Percentiles rank a stretch among this genome's conserved stretches.
phyloP scores from a whole-genome alignment of 2,888 invertebrate species.

The Aproaerema taeniolella region DNA sequence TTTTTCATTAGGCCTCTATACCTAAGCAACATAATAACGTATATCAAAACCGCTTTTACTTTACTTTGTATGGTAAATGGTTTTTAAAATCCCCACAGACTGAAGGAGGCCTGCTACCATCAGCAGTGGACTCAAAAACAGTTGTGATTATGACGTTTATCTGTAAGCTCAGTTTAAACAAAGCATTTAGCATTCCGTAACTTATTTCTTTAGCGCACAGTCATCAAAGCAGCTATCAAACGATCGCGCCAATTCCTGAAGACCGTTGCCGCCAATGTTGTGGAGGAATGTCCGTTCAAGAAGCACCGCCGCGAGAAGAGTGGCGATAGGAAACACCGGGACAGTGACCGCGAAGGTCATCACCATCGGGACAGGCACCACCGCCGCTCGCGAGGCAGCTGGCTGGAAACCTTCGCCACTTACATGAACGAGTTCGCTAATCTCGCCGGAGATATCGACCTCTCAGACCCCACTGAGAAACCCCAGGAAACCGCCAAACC shows the following conservation, averaged over 20 bases:
- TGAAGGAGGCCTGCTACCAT: too few species aligned
- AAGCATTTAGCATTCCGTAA: too few species aligned
- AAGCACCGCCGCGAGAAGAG: conserved; percentile 39
- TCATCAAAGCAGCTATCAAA: conserved; percentile 54
- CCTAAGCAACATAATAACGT: too few species aligned
- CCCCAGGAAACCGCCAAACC: conserved; percentile 7
- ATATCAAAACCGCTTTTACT: too few species aligned
- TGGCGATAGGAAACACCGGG: conserved; percentile 33
- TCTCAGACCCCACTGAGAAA: conserved; percentile 26
- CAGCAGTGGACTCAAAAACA: too few species aligned
- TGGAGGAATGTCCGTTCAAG: conserved; percentile 41
- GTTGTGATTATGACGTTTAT: too few species aligned
- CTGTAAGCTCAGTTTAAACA: too few species aligned
- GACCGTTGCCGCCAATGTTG: conserved; percentile 29
- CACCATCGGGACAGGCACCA: conserved; percentile 31
- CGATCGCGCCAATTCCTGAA: conserved; percentile 57
- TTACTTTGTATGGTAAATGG: too few species aligned
- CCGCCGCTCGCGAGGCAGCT: conserved; percentile 42
- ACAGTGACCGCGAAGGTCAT: conserved; percentile 21
- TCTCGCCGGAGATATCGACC: conserved; percentile 57
- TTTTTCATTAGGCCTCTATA: too few species aligned
- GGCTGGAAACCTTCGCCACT: conserved; percentile 66
- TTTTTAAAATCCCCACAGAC: too few species aligned
- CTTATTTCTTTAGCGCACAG: conserved; percentile 50
- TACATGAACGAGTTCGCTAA: conserved; percentile 76